Base-by-base conservation (phyloP, 2,797 vertebrate genomes). In the Ctenopoma multispine region DNA sequence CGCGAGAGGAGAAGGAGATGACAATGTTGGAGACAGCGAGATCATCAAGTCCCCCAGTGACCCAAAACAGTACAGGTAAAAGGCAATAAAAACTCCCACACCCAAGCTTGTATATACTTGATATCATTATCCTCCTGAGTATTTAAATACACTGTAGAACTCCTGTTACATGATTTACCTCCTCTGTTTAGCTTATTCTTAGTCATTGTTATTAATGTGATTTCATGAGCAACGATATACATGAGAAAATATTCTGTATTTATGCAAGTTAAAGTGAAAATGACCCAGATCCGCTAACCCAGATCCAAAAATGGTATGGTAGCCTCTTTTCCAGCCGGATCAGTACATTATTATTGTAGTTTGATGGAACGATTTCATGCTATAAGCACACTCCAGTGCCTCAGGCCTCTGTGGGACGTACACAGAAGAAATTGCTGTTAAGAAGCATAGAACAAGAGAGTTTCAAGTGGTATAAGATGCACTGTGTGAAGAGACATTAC, bases 1-100 rank as follows among this genome's bases (percentile, higher is more conserved):
- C 5, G 7, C 67, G 31, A 66, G 36, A n/a, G 77, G 85, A 87
- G 81, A 38, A 67, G 81, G 31, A 84, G 81, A 85, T 4, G 85
- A 81, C 17, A 95, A 94, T 79, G 69, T 85, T 15, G 96, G 97
- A 69, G 96, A 98, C 77, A 58, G 91, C 0, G 94, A 95, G 50
- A 97, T 98, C 80, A 89, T 96, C 76, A 98, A 97, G 84, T 98
- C 97, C 18, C 97, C 97, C 65, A 98, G 96, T 90, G 97, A 99
- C 85, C 96, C 96, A 70, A 98, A 98, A 91, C 95, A 97, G 67
- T 99, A 98, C 95, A 96, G 97, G 97, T 99, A 90, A 92, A 20
- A 12, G 4, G 18, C 34, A 59, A 10, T 36, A 55, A 61, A 1
- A 31, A 18, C n/a, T 9, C 41, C 27, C 43, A 69, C 1, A 31